These are phyloP conservation scores for Magallana angulata DNA, from an alignment of 1,140 invertebrate species.

Conservation along the genomic window DNA sequence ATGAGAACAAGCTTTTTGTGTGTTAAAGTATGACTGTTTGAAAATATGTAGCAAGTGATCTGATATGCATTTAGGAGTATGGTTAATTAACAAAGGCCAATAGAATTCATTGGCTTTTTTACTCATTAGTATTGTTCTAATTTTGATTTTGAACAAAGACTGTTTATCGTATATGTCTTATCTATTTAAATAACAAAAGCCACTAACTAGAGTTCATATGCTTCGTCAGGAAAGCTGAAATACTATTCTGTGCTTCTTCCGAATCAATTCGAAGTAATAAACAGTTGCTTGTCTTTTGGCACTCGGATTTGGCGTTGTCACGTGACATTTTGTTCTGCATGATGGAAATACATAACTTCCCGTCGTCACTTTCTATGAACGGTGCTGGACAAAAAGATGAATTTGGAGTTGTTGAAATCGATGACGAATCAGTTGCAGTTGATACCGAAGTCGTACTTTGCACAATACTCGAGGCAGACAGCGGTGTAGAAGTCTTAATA, in stretches of 20 bases:
- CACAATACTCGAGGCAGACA: not conserved
- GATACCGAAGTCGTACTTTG: not conserved
- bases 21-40: too few species aligned
- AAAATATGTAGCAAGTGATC: too few species aligned
- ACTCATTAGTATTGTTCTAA: too few species aligned
- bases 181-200: not conserved
- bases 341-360: not conserved
- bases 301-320: not conserved
- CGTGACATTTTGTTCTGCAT: constrained; percentile 4
- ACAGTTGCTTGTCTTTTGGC: not conserved
- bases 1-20: too few species aligned
- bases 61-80: too few species aligned
- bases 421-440: not conserved
- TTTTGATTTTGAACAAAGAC: too few species aligned
- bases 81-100: too few species aligned
- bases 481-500: not conserved
- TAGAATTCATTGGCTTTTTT: too few species aligned
- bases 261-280: not conserved
- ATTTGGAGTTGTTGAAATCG: not conserved
- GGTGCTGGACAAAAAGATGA: not conserved
- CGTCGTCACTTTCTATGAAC: not conserved
- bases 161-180: too few species aligned
- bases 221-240: not conserved
- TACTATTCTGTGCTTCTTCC: not conserved
- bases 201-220: not conserved